Conservation (phyloP, 2,113 vertebrate species). For the Epinephelus moara region DNA sequence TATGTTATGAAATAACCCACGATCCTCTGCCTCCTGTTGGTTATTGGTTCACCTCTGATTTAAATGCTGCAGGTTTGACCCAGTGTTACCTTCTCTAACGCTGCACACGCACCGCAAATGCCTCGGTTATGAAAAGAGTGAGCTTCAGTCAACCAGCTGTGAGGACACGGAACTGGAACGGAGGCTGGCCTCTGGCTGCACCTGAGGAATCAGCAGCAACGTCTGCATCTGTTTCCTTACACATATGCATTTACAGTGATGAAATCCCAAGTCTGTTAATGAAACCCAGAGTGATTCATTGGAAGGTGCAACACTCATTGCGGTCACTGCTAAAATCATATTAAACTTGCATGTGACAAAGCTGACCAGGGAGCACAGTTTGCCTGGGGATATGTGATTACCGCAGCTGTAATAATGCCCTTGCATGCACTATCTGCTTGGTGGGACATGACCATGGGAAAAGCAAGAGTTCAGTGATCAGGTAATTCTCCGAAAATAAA, state of each 20-base stretch:
- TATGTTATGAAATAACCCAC: not conserved
- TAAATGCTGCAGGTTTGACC: not conserved
- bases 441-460: slow-evolving; percentile 17
- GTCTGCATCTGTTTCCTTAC: slow-evolving; percentile 16
- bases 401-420: slow-evolving; percentile 40
- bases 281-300: slow-evolving; percentile 54
- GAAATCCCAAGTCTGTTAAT: slow-evolving; percentile 52
- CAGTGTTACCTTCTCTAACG: not conserved
- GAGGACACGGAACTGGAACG: slow-evolving; percentile 27
- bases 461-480: slow-evolving; percentile 47
- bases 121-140: not conserved
- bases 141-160: slow-evolving; percentile 10
- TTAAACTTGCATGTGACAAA: slow-evolving; percentile 53
- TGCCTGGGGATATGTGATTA: slow-evolving; percentile 56
- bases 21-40: not conserved
- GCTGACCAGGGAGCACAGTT: slow-evolving; percentile 32
- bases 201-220: slow-evolving; percentile 39
- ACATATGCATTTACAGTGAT: slow-evolving; percentile 37
- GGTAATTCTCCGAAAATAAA: slow-evolving; percentile 55
- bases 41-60: slow-evolving; percentile 14
- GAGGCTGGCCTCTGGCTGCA: slow-evolving; percentile 48
- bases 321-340: slow-evolving; percentile 43
- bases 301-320: slow-evolving; percentile 6
- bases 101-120: not conserved
- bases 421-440: slow-evolving; percentile 32